Evolutionary conservation across 2,888 invertebrate species (phyloP).

Genomic region (Megamerina dolium): DNA sequence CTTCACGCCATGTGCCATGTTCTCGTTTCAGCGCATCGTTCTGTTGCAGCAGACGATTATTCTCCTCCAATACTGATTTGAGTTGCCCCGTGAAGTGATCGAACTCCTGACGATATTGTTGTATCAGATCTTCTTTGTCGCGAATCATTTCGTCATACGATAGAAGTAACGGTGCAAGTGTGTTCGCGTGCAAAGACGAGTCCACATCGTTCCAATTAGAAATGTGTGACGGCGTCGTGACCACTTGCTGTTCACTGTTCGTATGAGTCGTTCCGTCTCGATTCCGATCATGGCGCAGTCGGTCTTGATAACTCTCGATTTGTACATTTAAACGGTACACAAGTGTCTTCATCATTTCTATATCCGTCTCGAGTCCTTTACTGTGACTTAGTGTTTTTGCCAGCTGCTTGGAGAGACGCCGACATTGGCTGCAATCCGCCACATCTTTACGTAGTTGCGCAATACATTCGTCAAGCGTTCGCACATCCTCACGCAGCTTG

Average conservation of each 20-base stretch:
- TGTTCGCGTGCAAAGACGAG: conserved; percentile 33
- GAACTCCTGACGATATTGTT: conserved; percentile 65
- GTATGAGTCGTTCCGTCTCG: conserved; percentile 3
- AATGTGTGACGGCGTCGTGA: conserved; percentile 19
- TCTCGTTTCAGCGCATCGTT: conserved; percentile 52
- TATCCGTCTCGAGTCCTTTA: conserved; percentile 58
- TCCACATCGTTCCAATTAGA: conserved; percentile 24
- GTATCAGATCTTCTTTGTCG: conserved; percentile 69
- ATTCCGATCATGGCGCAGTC: conserved; percentile 46
- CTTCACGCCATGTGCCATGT: conserved; percentile 47
- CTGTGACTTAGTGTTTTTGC: conserved; percentile 50
- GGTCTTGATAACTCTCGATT: conserved; percentile 71
- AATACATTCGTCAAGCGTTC: conserved; percentile 53
- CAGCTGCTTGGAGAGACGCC: conserved; percentile 32
- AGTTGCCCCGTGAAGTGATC: conserved; percentile 65
- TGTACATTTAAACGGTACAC: conserved; percentile 73
- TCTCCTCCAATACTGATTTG: conserved; percentile 65
- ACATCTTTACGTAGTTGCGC: conserved; percentile 50
- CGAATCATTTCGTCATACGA: conserved; percentile 72
- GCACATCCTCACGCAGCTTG: conserved; percentile 52
- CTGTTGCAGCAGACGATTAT: conserved; percentile 57
- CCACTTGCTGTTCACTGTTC: conserved; percentile 20
- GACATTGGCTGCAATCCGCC: conserved; percentile 41
- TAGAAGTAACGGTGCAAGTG: conserved; percentile 62
- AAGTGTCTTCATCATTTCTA: conserved; percentile 69